Evolutionary conservation across 2,888 invertebrate genomes (phyloP).

Genomic region (Germaria angustata): DNA sequence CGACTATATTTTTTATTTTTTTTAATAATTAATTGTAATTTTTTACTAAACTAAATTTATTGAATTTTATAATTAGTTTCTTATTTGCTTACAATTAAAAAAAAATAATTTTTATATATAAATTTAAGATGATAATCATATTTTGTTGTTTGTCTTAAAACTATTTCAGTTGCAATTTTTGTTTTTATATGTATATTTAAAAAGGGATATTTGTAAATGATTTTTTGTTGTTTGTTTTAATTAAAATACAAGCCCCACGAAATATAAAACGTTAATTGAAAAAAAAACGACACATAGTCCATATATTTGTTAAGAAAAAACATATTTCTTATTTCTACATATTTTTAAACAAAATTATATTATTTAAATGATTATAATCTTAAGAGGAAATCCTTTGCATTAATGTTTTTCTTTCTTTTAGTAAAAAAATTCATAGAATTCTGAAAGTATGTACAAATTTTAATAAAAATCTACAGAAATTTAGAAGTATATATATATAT

Average conservation of each 20-base stretch:
- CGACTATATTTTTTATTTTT: slow-evolving; percentile 15
- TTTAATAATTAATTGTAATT: slow-evolving; percentile 17
- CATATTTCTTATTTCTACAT: too few species aligned
- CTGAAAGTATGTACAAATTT: too few species aligned
- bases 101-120: slow-evolving; percentile 34
- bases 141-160: slow-evolving; percentile 35
- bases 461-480: too few species aligned
- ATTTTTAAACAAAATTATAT: too few species aligned
- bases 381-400: too few species aligned
- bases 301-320: too few species aligned
- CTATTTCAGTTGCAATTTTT: slow-evolving; percentile 25
- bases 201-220: slow-evolving; percentile 3
- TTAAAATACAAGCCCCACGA: too few species aligned
- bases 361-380: too few species aligned
- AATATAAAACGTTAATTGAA: background rate
- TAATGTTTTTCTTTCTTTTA: too few species aligned
- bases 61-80: slow-evolving; percentile 32
- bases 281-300: background rate
- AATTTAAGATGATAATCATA: slow-evolving; percentile 49
- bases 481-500: too few species aligned
- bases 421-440: too few species aligned
- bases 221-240: background rate
- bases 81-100: slow-evolving; percentile 42
- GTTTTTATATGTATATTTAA: slow-evolving; percentile 3
- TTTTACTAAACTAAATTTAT: slow-evolving; percentile 55